Evolutionary conservation across 2,888 invertebrate species (phyloP).

Genomic region (Nezara viridula): DNA sequence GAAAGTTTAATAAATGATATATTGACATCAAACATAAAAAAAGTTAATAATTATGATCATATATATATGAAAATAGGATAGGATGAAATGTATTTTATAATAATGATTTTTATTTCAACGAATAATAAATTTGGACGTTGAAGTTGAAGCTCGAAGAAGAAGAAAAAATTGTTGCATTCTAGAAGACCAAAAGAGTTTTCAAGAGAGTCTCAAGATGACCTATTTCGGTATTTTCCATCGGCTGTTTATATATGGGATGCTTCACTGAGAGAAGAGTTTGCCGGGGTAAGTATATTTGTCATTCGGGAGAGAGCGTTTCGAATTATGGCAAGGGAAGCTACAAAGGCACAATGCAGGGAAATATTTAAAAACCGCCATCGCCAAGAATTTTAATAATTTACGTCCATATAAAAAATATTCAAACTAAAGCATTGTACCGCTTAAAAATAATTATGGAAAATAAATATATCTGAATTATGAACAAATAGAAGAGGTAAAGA

Average conservation of each 20-base stretch:
- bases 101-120: no score
- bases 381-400: neutral
- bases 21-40: no score
- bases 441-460: no score
- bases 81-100: no score
- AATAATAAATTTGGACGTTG: no score
- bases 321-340: neutral
- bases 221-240: neutral
- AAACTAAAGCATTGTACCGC: neutral
- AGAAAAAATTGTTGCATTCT: neutral
- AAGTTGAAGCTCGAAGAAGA: neutral
- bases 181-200: neutral
- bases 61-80: no score
- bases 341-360: neutral
- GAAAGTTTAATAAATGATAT: no score
- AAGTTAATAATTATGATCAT: no score
- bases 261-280: neutral
- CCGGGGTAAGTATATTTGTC: slow-evolving; percentile 24
- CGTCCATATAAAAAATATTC: neutral
- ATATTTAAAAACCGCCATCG: neutral
- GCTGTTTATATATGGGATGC: slow-evolving; percentile 20
- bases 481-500: no score
- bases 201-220: neutral
- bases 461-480: no score
- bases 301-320: neutral